phyloP scores from a whole-genome alignment of 2,113 vertebrate genomes.

The Menidia beryllina region DNA sequence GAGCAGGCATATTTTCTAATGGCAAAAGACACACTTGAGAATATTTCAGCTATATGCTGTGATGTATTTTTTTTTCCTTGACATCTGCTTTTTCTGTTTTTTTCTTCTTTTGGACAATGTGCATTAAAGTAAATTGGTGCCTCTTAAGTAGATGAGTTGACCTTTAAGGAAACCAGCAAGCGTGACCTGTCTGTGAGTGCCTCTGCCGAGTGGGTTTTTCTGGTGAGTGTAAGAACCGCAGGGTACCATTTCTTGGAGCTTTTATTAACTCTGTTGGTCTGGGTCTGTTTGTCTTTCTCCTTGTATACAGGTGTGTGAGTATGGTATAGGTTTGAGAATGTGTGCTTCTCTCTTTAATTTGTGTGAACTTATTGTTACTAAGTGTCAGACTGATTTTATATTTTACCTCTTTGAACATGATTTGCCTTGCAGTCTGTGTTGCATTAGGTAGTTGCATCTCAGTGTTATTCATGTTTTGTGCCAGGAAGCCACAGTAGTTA shows the following conservation, averaged over 20 bases:
- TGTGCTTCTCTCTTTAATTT: constrained; percentile 17
- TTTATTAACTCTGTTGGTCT: constrained; percentile 61
- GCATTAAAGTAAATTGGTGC: constrained; percentile 84
- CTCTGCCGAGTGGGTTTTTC: constrained; percentile 72
- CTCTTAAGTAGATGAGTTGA: constrained; percentile 86
- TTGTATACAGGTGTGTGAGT: constrained; percentile 24
- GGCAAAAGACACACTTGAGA: constrained; percentile 28
- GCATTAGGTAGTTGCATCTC: constrained; percentile 20
- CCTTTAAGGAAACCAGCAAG: constrained; percentile 86
- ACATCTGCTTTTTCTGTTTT: constrained; percentile 50
- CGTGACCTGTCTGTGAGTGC: constrained; percentile 84
- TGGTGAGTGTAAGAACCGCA: constrained; percentile 71
- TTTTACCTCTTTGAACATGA: constrained; percentile 18
- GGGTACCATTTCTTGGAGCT: constrained; percentile 64
- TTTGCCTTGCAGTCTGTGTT: constrained; percentile 19
- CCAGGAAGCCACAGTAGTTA: constrained; percentile 16
- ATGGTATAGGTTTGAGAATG: not conserved
- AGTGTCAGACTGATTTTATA: constrained; percentile 5
- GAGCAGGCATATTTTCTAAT: constrained; percentile 28
- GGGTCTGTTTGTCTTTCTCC: constrained; percentile 23
- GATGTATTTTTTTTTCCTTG: constrained; percentile 57
- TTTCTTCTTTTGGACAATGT: constrained; percentile 73
- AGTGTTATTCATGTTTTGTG: constrained; percentile 12
- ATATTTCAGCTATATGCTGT: constrained; percentile 39
- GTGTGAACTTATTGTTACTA: constrained; percentile 8